Conservation (phyloP, 2,113 vertebrate species). For the Menura novaehollandiae region DNA sequence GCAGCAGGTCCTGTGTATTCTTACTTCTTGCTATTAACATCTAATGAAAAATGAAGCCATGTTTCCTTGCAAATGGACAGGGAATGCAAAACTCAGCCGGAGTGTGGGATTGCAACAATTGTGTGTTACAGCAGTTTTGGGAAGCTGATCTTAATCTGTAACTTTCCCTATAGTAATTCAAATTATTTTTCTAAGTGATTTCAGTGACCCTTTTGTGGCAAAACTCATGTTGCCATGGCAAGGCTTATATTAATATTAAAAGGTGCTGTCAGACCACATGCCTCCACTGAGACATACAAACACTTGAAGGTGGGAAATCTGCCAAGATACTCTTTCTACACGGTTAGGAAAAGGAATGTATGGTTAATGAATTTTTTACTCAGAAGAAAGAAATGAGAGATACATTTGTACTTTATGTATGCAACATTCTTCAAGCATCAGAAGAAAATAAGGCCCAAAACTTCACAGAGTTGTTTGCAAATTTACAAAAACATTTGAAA, state of each 20-base stretch:
- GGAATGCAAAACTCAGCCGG: neutral
- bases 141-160: neutral
- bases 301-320: neutral
- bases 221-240: constrained; percentile 6
- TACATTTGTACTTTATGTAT: neutral
- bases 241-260: constrained; percentile 44
- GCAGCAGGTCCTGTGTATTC: neutral
- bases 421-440: neutral
- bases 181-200: neutral
- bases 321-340: constrained; percentile 31
- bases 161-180: neutral
- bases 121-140: neutral
- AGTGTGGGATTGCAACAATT: neutral
- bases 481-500: neutral
- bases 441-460: neutral
- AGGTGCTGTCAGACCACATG: neutral
- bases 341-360: constrained; percentile 4
- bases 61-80: neutral
- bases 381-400: neutral
- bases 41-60: neutral
- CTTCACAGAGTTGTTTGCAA: neutral
- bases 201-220: constrained; percentile 14
- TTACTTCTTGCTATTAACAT: neutral
- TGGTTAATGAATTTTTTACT: constrained; percentile 32
- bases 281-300: constrained; percentile 18